Evolutionary conservation across 2,888 invertebrate genomes (phyloP), one percentile per base, ranked within the genome.

Genomic region (Chymomyza procnemis): DNA sequence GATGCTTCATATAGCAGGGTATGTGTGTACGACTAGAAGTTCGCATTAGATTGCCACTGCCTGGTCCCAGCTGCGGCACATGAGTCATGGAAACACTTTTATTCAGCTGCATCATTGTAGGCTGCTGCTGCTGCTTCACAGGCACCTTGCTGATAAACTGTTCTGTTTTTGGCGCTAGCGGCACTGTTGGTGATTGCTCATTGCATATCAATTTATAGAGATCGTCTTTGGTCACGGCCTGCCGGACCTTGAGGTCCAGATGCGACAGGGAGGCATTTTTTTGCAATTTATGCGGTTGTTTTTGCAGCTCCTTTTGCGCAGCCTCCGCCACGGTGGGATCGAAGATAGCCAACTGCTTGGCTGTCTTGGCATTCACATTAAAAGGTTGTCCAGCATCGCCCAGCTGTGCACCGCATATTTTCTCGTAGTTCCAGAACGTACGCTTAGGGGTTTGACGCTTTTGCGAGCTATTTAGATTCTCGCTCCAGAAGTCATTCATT

Each of bases 221-320:
- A 80, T 91, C 91, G 66, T 91, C 91, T 66, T 90, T 90, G 61
- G 91, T 90, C 5, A 90, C 88, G 54, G 90, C 90, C 75, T 90
- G 90, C 8, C 90, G 79, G 46, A 91, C 90, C 71, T 90, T 89
- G 41, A 89, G 78, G 69, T 91, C 91, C 66, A 91, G 69, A 30
- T 91, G 90, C 2, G 91, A 90, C 16, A 91, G 70, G 8, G 91
- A 91, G 57, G 90, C 88, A 76, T 91, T 91, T 73, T 91, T 91
- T 67, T 90, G 90, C 41, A 80, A 73, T 52, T 79, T 85, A 66
- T 82, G 74, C 19, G 67, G 78, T 57, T 88, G 83, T 34, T 87
- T 88, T 12, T 87, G 87, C 14, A 89, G 68, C 61, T 84, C 88
- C 56, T 87, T 89, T 56, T 88, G 89, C 0, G 89, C 90, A 16